phyloP scores from a whole-genome alignment of 2,888 invertebrate genomes.

The Osmoderma eremita region DNA sequence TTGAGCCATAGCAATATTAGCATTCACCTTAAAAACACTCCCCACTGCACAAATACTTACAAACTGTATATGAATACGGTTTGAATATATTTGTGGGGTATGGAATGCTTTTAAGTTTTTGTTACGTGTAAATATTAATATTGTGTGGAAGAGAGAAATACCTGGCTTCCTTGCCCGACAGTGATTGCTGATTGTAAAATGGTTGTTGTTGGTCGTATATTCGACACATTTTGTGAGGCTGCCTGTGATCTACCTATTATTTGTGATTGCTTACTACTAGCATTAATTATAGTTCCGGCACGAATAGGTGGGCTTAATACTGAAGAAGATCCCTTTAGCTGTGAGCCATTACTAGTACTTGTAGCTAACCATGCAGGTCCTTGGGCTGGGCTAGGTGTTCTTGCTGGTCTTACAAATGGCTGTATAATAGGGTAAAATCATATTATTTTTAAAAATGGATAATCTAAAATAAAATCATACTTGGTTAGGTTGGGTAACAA shows the following conservation, averaged over 20 bases:
- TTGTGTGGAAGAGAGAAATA: no score
- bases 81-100: no score
- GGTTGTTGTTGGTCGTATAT: conserved; percentile 59
- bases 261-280: conserved; percentile 50
- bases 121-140: no score
- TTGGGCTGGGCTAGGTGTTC: conserved; percentile 62
- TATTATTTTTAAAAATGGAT: conserved; percentile 1
- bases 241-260: conserved; percentile 58
- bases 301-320: conserved; percentile 60
- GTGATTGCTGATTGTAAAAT: conserved; percentile 62
- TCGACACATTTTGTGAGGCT: conserved; percentile 54
- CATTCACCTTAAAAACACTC: background rate
- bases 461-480: conserved; percentile 20
- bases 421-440: conserved; percentile 48
- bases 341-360: conserved; percentile 59
- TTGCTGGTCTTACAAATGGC: conserved; percentile 59
- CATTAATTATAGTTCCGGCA: conserved; percentile 57
- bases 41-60: no score
- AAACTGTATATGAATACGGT: no score
- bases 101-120: no score
- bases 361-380: conserved; percentile 60
- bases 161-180: conserved; percentile 60
- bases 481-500: conserved; percentile 57
- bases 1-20: background rate
- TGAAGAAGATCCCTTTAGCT: conserved; percentile 61